Evolutionary conservation across 30 jellyfish, hydroid and myxozoan genomes (phyloP), one percentile per base, ranked within the genome.

Genomic region (Hydractinia echinata): DNA sequence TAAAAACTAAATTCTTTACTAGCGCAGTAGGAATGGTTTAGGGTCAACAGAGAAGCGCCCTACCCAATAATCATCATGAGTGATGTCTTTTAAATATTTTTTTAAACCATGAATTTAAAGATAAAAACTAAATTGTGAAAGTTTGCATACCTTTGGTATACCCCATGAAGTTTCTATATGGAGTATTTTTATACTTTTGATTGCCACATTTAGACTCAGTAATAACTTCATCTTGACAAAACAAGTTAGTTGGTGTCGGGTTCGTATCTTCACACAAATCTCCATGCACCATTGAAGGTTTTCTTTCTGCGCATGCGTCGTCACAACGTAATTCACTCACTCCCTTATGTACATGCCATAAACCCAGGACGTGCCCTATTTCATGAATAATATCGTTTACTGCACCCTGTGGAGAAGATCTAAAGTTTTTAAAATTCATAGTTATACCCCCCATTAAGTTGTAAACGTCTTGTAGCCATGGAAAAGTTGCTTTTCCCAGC

Each of bases 281-380:
- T 1, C 97, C 97, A 3, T 79, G 89, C 53, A 83, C 92, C 95
- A 90, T 73, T n/a, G 97, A 90, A 7, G 97, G 89, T 56, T 74
- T 89, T 56, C 87, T 81, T 64, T 90, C 97, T 58, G 81, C 77
- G 71, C 97, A 90, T 39, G 82, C 83, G 61, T 90, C 94, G 61
- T 61, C 84, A 67, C 97, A 90, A n/a, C 19, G 10, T 18, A 21
- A 15, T 54, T 81, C 87, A 13, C 78, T 60, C 51, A 82, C 83
- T 11, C 95, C 95, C 39, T 77, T 85, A 54, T 80, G 93, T 4
- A 90, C 97, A 73, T 90, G 97, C 93, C 88, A 85, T n/a, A 90
- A 83, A 69, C 97, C 97, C 10, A 90, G 79, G 64, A 18, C 81
- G 62, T 90, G 97, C 54, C 97, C 97, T 54, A 90, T 51, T 78